Evolutionary conservation across 92 coral and sea anemone species (phyloP), one percentile per base, ranked within the genome.

Genomic region (Isaurus tuberculatus): DNA sequence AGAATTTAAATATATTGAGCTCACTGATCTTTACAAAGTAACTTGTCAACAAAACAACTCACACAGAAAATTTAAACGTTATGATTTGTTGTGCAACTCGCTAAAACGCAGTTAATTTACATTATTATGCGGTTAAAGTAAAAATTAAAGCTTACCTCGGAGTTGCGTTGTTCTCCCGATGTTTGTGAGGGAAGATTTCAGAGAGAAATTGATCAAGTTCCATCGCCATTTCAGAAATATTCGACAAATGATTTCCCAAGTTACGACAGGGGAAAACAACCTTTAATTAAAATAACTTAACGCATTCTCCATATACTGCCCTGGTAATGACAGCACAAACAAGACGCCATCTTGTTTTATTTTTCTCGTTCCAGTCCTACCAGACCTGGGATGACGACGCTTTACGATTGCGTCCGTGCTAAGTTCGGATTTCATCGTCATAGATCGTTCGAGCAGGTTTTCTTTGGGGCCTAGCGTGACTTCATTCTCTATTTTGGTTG

Each of bases 171-270:
- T 87, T 80, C 36, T 95, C 98, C 46, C 91, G 86, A 15, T 90
- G 89, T 26, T 91, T 90, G 10, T 95, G 86, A 36, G 95, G 95
- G 84, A 95, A 95, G 9, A 95, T 86, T 29, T 95, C 86, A 14
- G 95, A 90, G 72, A 95, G 81, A 83, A 95, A 95, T 33, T 92
- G 86, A 33, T 91, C 93, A 13, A 95, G 81, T 68, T 95, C 98
- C 98, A 95, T 95, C 23, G 82, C 82, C 82, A 77, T 77, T 13
- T 11, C 33, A 33, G 16, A 19, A 27, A n/a, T n/a, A n/a, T n/a
- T n/a, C n/a, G n/a, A n/a, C n/a, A n/a, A n/a, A n/a, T n/a, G n/a
- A n/a, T n/a, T n/a, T n/a, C n/a, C n/a, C n/a, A n/a, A n/a, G n/a
- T n/a, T n/a, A n/a, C n/a, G n/a, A n/a, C n/a, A n/a, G n/a, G n/a